phyloP scores from a whole-genome alignment of 2,888 invertebrate species.

The Apomyelois bistriatella region DNA sequence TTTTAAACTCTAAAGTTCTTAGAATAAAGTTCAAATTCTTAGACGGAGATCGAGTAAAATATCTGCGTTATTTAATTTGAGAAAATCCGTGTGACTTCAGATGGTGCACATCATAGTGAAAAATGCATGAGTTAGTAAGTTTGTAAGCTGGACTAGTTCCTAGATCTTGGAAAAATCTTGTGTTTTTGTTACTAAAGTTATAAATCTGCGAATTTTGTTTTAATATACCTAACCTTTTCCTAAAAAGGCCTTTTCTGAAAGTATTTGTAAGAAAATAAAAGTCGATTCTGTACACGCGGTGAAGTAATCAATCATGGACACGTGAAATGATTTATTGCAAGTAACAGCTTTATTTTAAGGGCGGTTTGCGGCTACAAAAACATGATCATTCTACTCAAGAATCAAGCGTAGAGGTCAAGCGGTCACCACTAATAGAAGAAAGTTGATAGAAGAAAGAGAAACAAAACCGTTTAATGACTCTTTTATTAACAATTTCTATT shows the following conservation, averaged over 20 bases:
- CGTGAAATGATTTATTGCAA: conserved; percentile 60
- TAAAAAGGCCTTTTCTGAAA: conserved; percentile 7
- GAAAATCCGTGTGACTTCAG: conserved; percentile 36
- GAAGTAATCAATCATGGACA: conserved; percentile 61
- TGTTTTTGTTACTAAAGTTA: neutral
- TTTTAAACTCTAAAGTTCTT: neutral
- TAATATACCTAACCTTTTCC: conserved; percentile 1
- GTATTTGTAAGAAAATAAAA: conserved; percentile 35
- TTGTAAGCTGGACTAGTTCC: conserved; percentile 26
- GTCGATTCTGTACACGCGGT: conserved; percentile 45
- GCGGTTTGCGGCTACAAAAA: neutral
- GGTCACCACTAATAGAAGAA: too few species aligned
- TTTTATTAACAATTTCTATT: too few species aligned
- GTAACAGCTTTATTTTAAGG: conserved; percentile 39
- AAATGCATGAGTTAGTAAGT: conserved; percentile 59
- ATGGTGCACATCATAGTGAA: conserved; percentile 48
- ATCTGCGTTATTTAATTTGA: conserved; percentile 33
- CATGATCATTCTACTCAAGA: neutral
- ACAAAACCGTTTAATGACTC: too few species aligned
- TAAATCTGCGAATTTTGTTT: neutral
- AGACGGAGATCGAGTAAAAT: conserved; percentile 14
- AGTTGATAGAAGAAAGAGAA: too few species aligned
- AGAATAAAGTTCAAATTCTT: neutral
- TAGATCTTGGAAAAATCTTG: neutral
- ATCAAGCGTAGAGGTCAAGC: neutral